Evolutionary conservation across 2,888 invertebrate species (phyloP).

Genomic region (Sesia bembeciformis): DNA sequence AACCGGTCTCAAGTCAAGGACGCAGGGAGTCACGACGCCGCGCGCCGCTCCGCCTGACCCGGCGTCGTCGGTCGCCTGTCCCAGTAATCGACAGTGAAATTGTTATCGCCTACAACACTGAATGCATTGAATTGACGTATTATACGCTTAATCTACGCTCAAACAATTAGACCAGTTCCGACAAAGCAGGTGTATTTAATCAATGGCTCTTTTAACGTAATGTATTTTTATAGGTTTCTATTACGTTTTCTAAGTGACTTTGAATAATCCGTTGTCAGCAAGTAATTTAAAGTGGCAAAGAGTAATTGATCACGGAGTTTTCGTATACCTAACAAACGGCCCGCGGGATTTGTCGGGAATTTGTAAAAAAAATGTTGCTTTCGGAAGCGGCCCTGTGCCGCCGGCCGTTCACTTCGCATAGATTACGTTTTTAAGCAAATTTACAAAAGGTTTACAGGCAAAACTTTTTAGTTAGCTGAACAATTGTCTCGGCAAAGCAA

Average conservation of each 20-base stretch:
- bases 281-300: neutral
- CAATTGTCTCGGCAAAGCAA: constrained; percentile 19
- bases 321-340: constrained; percentile 19
- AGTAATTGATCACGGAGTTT: constrained; percentile 17
- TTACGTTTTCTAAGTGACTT: neutral
- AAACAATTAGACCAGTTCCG: too few species aligned
- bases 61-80: constrained; percentile 6
- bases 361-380: constrained; percentile 15
- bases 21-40: constrained; percentile 10
- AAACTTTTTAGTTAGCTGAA: constrained; percentile 14
- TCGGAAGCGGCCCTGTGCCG: constrained; percentile 6
- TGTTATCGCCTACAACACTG: constrained; percentile 5
- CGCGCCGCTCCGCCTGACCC: neutral
- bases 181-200: too few species aligned
- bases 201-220: too few species aligned
- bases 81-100: constrained; percentile 20
- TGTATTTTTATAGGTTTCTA: neutral
- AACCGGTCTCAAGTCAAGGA: constrained; percentile 10
- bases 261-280: neutral
- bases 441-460: constrained; percentile 12
- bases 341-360: constrained; percentile 13
- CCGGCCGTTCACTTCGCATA: constrained; percentile 4
- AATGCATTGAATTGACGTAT: neutral
- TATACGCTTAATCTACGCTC: too few species aligned
- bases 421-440: constrained; percentile 7